Evolutionary conservation across 2,888 invertebrate species (phyloP).

Genomic region (Rotaria sp.): DNA sequence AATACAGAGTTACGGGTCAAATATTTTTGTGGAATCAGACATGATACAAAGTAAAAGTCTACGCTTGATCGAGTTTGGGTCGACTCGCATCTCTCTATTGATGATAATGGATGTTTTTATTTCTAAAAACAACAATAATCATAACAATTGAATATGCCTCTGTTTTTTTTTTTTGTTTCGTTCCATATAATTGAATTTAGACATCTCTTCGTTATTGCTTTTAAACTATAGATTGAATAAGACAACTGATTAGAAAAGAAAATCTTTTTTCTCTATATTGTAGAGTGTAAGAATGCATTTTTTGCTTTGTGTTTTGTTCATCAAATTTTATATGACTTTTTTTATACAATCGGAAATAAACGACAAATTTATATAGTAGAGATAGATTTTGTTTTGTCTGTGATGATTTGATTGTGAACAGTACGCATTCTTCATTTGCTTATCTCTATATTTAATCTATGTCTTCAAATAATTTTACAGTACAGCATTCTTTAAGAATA

Average conservation of each 20-base stretch:
- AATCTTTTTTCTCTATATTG: background rate
- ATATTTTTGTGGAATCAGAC: too few species aligned
- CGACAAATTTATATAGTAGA: background rate
- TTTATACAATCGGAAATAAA: background rate
- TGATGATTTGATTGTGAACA: background rate
- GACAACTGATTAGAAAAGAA: background rate
- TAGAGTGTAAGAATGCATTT: background rate
- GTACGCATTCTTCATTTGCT: too few species aligned
- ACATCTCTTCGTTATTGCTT: background rate
- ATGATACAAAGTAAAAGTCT: too few species aligned
- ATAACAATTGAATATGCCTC: background rate
- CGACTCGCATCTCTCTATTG: too few species aligned
- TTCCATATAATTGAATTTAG: background rate
- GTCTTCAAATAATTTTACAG: background rate
- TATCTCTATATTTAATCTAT: background rate
- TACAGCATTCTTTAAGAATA: too few species aligned
- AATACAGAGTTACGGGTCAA: too few species aligned
- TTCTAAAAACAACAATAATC: background rate
- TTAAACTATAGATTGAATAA: background rate
- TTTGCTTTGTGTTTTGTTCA: background rate
- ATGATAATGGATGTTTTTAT: too few species aligned
- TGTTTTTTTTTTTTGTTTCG: background rate
- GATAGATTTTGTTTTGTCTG: background rate
- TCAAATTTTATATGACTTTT: background rate
- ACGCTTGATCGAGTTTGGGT: too few species aligned